Base-by-base conservation (phyloP, 2,113 vertebrate genomes). In the Rhinichthys klamathensis region DNA sequence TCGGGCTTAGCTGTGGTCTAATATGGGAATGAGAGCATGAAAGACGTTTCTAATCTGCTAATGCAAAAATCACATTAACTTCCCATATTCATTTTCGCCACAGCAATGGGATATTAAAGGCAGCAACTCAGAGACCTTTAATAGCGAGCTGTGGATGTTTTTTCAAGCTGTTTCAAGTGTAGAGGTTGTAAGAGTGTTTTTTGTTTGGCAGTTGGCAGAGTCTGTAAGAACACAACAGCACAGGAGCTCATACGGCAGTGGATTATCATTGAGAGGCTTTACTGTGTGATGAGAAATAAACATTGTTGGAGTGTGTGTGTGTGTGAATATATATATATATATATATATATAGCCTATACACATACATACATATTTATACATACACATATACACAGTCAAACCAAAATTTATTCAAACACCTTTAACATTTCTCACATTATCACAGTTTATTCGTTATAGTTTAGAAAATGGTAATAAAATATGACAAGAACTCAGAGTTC, bases 11-110 rank as follows among this genome's bases (percentile, higher is more conserved):
- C 92, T 84, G 90, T 85, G 92, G 90, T 92, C 92, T 94, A 92
- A 94, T 92, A 92, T 93, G 91, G 91, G 93, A 93, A 91, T 91
- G 91, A 90, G 90, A 93, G 93, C 92, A 94, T 94, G 94, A 94
- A 93, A 95, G 93, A 95, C 92, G 90, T 93, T 93, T 94, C 89
- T 94, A 95, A 95, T 94, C 94, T 94, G 90, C 92, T 94, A 91
- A 90, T 74, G 87, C 86, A 90, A 90, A 93, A 95, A 95, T 95
- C 93, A 94, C 93, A 95, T 94, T 95, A 94, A 92, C 92, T 92
- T 83, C 51, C 74, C 80, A 91, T 91, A 91, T 94, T 90, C 92
- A 92, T 92, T 93, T 94, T 89, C 87, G 88, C 90, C 90, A 91
- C 91, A 92, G 91, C 88, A 23, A 61, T 86, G 79, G 69, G 23